Evolutionary conservation across 2,113 vertebrate species (phyloP).

Genomic region (Campylomormyrus tamandua): DNA sequence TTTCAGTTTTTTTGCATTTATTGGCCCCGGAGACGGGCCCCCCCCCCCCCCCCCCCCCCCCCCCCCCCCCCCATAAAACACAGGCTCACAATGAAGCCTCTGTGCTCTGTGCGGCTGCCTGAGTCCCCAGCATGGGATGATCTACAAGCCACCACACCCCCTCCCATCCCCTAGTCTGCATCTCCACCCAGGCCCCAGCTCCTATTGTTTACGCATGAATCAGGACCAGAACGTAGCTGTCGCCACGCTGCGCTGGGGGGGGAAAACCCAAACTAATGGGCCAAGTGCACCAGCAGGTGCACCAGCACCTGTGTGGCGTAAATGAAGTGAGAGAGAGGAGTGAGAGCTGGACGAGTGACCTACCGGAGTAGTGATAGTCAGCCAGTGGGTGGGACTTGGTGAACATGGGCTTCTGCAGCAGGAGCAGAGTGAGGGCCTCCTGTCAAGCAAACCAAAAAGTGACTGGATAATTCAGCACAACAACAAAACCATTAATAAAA

Average conservation of each 20-base stretch:
- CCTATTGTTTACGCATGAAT: conserved; percentile 31
- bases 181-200: conserved; percentile 5
- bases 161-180: conserved; percentile 15
- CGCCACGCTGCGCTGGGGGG: background rate
- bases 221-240: background rate
- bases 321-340: conserved; percentile 6
- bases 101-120: conserved; percentile 39
- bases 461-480: background rate
- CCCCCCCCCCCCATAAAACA: conserved; percentile 11
- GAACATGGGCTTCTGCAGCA: conserved; percentile 72
- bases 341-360: background rate
- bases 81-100: conserved; percentile 52
- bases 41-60: no score
- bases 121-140: conserved; percentile 39
- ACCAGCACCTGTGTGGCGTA: background rate
- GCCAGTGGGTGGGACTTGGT: conserved; percentile 67
- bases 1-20: no score
- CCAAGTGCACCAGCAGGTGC: background rate
- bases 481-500: background rate
- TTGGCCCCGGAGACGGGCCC: no score
- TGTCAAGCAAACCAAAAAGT: conserved; percentile 39
- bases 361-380: conserved; percentile 94
- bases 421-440: conserved; percentile 78
- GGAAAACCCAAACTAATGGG: background rate
- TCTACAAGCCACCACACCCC: background rate